These are phyloP conservation scores for Mycteria americana DNA, from an alignment of 2,797 vertebrate genomes.

Conservation along the genomic window DNA sequence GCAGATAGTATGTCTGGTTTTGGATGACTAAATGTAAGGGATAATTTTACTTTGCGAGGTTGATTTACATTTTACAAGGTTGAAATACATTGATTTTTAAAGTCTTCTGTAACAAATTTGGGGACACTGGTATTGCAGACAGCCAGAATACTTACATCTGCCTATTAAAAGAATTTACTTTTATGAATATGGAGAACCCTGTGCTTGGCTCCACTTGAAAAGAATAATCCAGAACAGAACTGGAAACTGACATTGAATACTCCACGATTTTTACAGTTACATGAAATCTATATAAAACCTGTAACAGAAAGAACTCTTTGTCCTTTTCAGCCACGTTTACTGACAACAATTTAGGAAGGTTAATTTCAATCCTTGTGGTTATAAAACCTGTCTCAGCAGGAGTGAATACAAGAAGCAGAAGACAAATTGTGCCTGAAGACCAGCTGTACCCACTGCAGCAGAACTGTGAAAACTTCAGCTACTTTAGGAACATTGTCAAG, in stretches of 20 bases:
- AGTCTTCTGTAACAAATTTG: background rate
- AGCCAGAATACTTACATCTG: background rate
- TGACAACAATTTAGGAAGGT: background rate
- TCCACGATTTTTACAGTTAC: background rate
- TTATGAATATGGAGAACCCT: background rate
- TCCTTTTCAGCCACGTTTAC: background rate
- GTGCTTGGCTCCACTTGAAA: background rate
- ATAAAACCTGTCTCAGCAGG: background rate
- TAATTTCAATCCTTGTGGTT: background rate
- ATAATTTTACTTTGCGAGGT: background rate
- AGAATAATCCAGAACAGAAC: background rate
- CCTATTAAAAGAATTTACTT: background rate
- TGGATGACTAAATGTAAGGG: background rate
- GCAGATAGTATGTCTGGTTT: background rate
- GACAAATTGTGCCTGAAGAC: background rate
- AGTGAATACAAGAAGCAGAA: background rate
- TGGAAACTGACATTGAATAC: background rate
- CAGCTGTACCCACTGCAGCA: background rate
- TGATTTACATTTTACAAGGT: background rate
- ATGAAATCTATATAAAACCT: background rate
- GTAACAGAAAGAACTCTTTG: background rate
- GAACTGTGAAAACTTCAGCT: background rate
- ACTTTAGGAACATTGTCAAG: background rate
- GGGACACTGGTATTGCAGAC: background rate
- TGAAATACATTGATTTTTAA: background rate